phyloP scores from a whole-genome alignment of 1,140 invertebrate species.

The Charaxes varanes region DNA sequence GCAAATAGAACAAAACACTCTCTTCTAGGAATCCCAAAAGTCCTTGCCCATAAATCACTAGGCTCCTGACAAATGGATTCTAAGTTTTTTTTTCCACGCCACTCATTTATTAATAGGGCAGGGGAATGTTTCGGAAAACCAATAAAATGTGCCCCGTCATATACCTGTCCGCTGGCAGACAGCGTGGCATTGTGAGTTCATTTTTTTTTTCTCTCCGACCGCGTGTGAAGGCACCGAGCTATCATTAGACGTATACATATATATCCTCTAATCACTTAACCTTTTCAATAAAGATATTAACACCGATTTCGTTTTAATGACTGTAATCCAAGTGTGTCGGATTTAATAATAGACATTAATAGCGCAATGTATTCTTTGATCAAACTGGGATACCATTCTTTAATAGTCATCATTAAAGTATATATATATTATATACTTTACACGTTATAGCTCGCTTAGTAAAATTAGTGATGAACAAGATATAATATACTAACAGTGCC shows the following conservation, averaged over 20 bases:
- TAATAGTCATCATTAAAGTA: conserved; percentile 10
- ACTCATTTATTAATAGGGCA: conserved; percentile 72
- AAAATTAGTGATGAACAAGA: no score
- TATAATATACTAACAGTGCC: no score
- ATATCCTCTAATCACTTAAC: conserved; percentile 29
- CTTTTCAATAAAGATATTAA: conserved; percentile 32
- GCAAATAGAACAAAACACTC: conserved; percentile 68
- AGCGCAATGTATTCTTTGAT: conserved; percentile 20
- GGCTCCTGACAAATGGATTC: conserved; percentile 69
- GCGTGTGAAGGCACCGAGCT: conserved; percentile 22
- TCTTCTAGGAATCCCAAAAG: conserved; percentile 64
- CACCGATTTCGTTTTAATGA: conserved; percentile 26
- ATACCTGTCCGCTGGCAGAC: conserved; percentile 68
- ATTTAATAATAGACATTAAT: conserved; percentile 24
- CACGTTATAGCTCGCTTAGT: no score
- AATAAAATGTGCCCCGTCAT: conserved; percentile 72
- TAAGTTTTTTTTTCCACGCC: conserved; percentile 62
- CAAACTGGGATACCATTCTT: conserved; percentile 20
- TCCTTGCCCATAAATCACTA: conserved; percentile 67
- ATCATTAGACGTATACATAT: conserved; percentile 22
- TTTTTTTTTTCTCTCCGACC: conserved; percentile 41
- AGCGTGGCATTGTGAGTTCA: conserved; percentile 64
- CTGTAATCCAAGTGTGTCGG: conserved; percentile 26
- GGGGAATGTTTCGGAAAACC: conserved; percentile 71
- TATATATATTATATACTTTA: conserved; percentile 9